These are phyloP conservation scores for Meda fulgida DNA, from an alignment of 2,797 vertebrate species.

Conservation along the genomic window DNA sequence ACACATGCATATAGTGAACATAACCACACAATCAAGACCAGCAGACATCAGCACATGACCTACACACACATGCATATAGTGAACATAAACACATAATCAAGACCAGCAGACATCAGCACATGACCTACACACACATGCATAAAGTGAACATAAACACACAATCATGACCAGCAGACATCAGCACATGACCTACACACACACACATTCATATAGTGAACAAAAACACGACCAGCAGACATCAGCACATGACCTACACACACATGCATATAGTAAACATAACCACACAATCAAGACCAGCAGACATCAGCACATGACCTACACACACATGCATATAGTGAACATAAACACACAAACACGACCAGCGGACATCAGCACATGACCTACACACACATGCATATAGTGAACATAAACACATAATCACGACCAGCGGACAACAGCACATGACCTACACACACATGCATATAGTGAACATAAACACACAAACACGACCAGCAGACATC, in stretches of 20 bases:
- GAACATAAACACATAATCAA: neutral
- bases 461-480: constrained; percentile 17
- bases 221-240: neutral
- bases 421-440: too few species aligned
- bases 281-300: neutral
- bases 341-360: neutral
- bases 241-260: constrained; percentile 78
- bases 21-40: neutral
- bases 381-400: constrained; percentile 67
- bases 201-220: constrained; percentile 14
- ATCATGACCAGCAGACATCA: too few species aligned
- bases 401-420: constrained; percentile 11
- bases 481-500: neutral
- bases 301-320: constrained; percentile 77
- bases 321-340: constrained; percentile 17
- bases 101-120: neutral
- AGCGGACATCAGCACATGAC: constrained; percentile 68
- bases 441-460: constrained; percentile 77
- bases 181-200: constrained; percentile 77
- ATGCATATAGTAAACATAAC: constrained; percentile 18
- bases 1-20: constrained; percentile 22
- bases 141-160: neutral
- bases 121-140: constrained; percentile 77
- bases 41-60: constrained; percentile 72
- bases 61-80: constrained; percentile 60